phyloP scores from a whole-genome alignment of 2,888 invertebrate species.

The Chrysotoxum bicinctum region DNA sequence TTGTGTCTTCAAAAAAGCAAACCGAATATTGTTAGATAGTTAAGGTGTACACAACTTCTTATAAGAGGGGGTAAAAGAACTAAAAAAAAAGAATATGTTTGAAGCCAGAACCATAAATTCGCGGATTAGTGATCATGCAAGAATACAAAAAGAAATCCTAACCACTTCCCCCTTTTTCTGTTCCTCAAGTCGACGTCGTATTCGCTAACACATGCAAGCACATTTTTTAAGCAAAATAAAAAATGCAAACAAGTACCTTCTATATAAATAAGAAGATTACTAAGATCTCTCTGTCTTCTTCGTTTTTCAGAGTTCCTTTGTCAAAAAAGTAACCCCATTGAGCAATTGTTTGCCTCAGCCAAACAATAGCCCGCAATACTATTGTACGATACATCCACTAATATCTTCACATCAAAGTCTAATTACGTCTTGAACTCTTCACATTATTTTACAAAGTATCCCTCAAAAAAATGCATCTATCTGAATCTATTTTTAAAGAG shows the following conservation, averaged over 20 bases:
- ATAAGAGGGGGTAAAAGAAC: conserved; percentile 7
- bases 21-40: conserved; percentile 16
- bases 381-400: background rate
- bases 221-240: conserved; percentile 1
- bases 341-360: conserved; percentile 58
- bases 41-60: conserved; percentile 20
- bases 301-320: conserved; percentile 32
- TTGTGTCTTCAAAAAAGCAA: conserved; percentile 24
- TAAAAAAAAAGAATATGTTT: conserved; percentile 33
- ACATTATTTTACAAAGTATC: conserved; percentile 39
- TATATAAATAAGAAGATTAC: conserved; percentile 70
- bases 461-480: background rate
- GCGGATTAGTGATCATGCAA: conserved; percentile 70
- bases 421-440: conserved; percentile 61
- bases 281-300: conserved; percentile 22
- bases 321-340: conserved; percentile 66
- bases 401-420: conserved; percentile 36
- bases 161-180: conserved; percentile 57
- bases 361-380: conserved; percentile 27
- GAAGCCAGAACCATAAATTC: conserved; percentile 69
- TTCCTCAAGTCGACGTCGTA: background rate
- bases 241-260: conserved; percentile 58
- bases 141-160: conserved; percentile 16
- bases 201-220: conserved; percentile 41
- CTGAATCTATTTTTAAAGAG: conserved; percentile 13